Percentiles rank a stretch among this genome's conserved stretches.
Conservation (phyloP, 2,113 vertebrate genomes). For the Pedionomus torquatus region DNA sequence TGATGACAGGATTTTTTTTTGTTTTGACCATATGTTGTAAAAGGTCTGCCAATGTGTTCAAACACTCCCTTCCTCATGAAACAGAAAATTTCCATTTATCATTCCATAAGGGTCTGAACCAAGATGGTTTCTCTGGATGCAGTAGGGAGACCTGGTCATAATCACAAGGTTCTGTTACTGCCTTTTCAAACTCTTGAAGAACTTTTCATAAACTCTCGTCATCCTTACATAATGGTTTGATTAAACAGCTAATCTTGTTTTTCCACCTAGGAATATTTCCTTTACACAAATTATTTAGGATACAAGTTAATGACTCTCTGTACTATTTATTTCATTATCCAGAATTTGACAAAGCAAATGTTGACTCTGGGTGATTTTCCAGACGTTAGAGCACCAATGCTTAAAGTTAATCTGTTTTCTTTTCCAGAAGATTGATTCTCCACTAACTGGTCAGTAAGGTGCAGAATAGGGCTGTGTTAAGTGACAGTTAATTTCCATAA, state of each 20-base stretch:
- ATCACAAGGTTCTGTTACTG: neutral
- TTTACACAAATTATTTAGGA: neutral
- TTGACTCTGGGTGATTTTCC: neutral
- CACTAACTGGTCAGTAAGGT: fast-evolving
- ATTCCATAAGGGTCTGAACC: neutral
- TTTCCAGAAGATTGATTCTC: constrained; percentile 10
- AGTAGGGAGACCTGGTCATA: neutral
- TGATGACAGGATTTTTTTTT: neutral
- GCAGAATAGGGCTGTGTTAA: neutral
- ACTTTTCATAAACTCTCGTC: neutral
- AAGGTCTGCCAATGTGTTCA: neutral
- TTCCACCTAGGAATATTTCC: neutral
- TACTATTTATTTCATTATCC: neutral
- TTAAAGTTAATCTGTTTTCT: constrained; percentile 6
- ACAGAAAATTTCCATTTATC: neutral
- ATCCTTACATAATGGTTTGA: neutral
- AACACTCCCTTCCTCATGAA: neutral
- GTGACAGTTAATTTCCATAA: constrained; percentile 24
- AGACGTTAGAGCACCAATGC: neutral
- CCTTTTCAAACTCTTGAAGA: neutral
- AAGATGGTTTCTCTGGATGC: neutral
- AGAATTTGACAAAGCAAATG: neutral
- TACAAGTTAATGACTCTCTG: neutral
- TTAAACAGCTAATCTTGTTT: neutral
- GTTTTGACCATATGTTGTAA: neutral